Base-by-base conservation (phyloP, 2,888 invertebrate species). In the Torymus auratus region DNA sequence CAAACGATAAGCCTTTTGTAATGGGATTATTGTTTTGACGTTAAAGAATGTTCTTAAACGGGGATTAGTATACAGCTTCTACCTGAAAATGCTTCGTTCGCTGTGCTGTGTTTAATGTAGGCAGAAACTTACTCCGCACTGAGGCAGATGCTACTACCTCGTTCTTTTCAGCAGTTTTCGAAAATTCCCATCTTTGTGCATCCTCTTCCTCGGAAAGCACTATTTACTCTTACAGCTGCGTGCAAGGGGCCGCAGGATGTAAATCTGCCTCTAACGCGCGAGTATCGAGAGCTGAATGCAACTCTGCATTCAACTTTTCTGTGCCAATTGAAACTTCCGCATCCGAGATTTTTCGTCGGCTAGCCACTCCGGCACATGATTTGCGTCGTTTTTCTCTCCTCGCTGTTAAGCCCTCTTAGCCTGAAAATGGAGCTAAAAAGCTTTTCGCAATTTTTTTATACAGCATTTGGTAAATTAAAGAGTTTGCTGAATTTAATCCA, bases 241-340 rank as follows among this genome's bases (percentile, higher is more conserved):
- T 2, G n/a, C 69, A 41, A 41, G 7, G 53, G n/a, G 15, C 55
- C 72, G 55, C 55, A 17, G 14, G 62, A 62, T 72, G 61, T 23
- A 55, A 62, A 72, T 72, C 53, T 53, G 62, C 67, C 20, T 53
- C 15, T 23, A n/a, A 52, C 50, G 52, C 4, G n/a, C 3, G n/a
- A 62, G 55, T 72, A 72, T 60, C 72, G 62, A 72, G 53, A 53
- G 55, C 53, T 64, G 73, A 56, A 55, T 73, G 50, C 56, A 14
- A 56, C 41, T 41, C 41, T 64, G 65, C 73, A 71, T 73, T 64
- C 73, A 65, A 17, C 28, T 23, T 58, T 28, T n/a, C n/a, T 17
- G 15, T 15, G 58, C 69, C n/a, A 23, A 56, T 15, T 69, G 15
- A 58, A 69, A 58, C 28, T 13, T 58, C 14, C 41, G 14, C 53